Conservation (phyloP, 2,888 invertebrate genomes). For the Erannis defoliaria region DNA sequence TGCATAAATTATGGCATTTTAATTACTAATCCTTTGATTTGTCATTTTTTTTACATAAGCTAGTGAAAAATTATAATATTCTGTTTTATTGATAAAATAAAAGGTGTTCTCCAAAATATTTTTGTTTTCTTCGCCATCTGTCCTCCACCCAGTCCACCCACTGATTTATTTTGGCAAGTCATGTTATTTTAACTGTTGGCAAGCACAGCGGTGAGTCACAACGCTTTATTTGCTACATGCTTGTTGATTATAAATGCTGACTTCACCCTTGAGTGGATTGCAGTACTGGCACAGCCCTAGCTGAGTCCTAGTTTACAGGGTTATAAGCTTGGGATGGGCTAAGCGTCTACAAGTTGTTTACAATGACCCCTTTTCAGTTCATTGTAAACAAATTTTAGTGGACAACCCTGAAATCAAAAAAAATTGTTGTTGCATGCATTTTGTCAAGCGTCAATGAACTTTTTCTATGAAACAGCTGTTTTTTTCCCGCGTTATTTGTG, state of each 20-base stretch:
- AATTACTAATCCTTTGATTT: slow-evolving; percentile 73
- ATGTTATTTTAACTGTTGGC: slow-evolving; percentile 74
- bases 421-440: no score
- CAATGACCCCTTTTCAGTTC: no score
- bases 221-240: slow-evolving; percentile 1
- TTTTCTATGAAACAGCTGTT: no score
- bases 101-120: slow-evolving; percentile 76
- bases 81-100: slow-evolving; percentile 84
- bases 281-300: neutral
- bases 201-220: slow-evolving; percentile 53
- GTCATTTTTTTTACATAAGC: slow-evolving; percentile 76
- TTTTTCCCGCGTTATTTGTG: no score
- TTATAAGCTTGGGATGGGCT: no score
- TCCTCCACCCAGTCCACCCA: slow-evolving; percentile 60
- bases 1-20: slow-evolving; percentile 62
- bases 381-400: no score
- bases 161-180: slow-evolving; percentile 69
- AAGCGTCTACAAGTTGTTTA: no score
- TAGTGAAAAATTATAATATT: slow-evolving; percentile 84
- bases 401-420: no score
- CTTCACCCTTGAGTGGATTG: slow-evolving; percentile 14
- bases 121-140: slow-evolving; percentile 65
- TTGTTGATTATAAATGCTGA: neutral
- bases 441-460: no score
- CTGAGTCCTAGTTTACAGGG: neutral